phyloP scores from a whole-genome alignment of 2,113 vertebrate species.

The Gavialis gangeticus region DNA sequence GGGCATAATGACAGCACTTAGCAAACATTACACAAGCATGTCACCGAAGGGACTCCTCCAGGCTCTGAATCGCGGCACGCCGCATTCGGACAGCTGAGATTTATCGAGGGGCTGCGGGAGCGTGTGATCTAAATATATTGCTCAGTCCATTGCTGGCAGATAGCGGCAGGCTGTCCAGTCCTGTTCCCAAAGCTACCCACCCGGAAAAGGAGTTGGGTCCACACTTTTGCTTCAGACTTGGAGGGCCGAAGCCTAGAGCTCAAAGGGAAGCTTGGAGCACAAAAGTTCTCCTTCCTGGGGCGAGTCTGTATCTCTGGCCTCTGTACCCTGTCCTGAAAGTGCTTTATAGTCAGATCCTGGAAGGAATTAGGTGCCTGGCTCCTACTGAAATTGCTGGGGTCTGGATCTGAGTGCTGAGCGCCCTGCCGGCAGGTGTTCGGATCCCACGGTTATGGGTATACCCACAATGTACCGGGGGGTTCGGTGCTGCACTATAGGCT shows the following conservation, averaged over 20 bases:
- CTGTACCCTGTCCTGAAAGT: neutral
- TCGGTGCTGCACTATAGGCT: no score
- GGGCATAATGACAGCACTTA: neutral
- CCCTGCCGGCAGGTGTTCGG: neutral
- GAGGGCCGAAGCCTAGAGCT: no score
- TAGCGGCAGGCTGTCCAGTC: accelerated
- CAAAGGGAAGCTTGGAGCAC: accelerated
- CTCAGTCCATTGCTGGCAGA: accelerated
- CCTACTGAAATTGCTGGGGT: neutral
- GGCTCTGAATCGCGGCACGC: neutral
- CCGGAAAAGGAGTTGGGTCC: accelerated
- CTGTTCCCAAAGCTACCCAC: neutral
- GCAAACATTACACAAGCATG: neutral
- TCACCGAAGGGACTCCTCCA: neutral
- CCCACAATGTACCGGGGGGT: no score
- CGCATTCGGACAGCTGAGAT: neutral
- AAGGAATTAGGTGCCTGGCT: neutral
- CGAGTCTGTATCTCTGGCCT: neutral
- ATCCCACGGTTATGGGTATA: neutral
- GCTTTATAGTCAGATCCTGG: neutral
- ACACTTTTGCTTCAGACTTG: accelerated
- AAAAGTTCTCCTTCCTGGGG: neutral
- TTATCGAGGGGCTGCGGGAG: neutral
- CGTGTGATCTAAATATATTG: neutral
- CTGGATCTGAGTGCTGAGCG: neutral